Base-by-base conservation (phyloP, 2,113 vertebrate genomes). In the Terrapene triunguis region DNA sequence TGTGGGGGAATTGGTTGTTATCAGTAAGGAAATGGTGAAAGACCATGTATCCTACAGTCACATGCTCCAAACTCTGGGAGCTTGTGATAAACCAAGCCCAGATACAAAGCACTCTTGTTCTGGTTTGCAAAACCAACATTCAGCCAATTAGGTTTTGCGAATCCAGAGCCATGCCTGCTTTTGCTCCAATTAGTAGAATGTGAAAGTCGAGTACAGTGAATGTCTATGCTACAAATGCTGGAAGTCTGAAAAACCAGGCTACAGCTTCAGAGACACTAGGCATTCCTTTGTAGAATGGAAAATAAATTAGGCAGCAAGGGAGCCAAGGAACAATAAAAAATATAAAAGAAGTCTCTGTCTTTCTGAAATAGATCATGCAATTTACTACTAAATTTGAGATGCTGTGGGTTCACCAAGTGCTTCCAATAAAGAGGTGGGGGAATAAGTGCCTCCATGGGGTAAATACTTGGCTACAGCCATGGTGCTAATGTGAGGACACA, bases 241-340 rank as follows among this genome's bases (percentile, higher is more conserved):
- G 47, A 13, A 42, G n/a, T 62, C 84, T 91, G 8, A 38, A 90
- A 81, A 91, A 96, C 57, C 54, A 87, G 54, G 93, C 69, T 92
- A 80, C 29, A 94, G 91, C 50, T 86, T 74, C 89, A 92, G 79
- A 84, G 79, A 57, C 2, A 90, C 8, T 54, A 32, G 69, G 24
- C 5, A 44, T 69, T 89, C 48, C 62, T 89, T 74, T 13, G 19
- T 80, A 86, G 69, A 85, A 94, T 79, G 55, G 92, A 97, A 97
- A 97, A 93, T 3, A 81, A 81, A 95, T 96, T 94, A 96, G 79
- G 48, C 59, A 83, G 82, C 92, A 48, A 87, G 21, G 12, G 38
- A 29, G 17, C n/a, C 87, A 92, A 85, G 59, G 51, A 80, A 82
- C 27, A 42, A 81, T 59, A 80, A 82, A 79, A 88, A 89, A 91